These are phyloP conservation scores for Entomobrya multifasciata DNA, from an alignment of 2,888 invertebrate species.

Conservation along the genomic window DNA sequence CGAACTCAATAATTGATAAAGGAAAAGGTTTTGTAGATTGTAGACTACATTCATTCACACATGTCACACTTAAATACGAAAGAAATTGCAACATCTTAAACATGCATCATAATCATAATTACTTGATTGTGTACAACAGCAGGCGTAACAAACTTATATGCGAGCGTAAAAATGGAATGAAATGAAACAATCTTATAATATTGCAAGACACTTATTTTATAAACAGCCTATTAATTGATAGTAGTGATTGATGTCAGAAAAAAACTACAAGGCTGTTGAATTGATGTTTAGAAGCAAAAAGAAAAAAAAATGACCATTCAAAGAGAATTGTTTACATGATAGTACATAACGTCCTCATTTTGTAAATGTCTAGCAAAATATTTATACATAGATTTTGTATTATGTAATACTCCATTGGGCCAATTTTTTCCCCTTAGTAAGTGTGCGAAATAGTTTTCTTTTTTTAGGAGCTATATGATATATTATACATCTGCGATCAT, in stretches of 20 bases:
- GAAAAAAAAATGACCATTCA: slow-evolving; percentile 20
- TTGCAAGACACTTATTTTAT: slow-evolving; percentile 1
- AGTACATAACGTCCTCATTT: not conserved
- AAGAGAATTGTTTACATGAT: not conserved
- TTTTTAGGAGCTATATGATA: slow-evolving; percentile 1
- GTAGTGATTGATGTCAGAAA: slow-evolving; percentile 6
- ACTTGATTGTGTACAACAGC: slow-evolving; percentile 34
- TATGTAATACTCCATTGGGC: slow-evolving; percentile 38
- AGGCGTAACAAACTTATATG: slow-evolving; percentile 16
- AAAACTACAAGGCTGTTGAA: not conserved
- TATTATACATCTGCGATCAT: slow-evolving; percentile 14
- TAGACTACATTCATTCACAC: slow-evolving; percentile 52
- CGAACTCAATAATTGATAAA: slow-evolving; percentile 45
- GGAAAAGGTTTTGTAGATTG: slow-evolving; percentile 19
- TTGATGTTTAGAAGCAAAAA: slow-evolving; percentile 7
- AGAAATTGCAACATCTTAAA: slow-evolving; percentile 51
- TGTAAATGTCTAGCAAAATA: slow-evolving; percentile 35
- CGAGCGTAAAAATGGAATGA: slow-evolving; percentile 32
- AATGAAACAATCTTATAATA: slow-evolving; percentile 20
- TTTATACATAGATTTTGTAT: no score
- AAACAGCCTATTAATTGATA: not conserved
- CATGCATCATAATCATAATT: slow-evolving; percentile 24
- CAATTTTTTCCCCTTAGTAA: slow-evolving; percentile 35
- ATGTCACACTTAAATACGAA: slow-evolving; percentile 63
- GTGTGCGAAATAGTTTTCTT: not conserved